These are phyloP conservation scores for Lasioglossum figueresi DNA, from an alignment of 2,888 invertebrate species.

Conservation along the genomic window DNA sequence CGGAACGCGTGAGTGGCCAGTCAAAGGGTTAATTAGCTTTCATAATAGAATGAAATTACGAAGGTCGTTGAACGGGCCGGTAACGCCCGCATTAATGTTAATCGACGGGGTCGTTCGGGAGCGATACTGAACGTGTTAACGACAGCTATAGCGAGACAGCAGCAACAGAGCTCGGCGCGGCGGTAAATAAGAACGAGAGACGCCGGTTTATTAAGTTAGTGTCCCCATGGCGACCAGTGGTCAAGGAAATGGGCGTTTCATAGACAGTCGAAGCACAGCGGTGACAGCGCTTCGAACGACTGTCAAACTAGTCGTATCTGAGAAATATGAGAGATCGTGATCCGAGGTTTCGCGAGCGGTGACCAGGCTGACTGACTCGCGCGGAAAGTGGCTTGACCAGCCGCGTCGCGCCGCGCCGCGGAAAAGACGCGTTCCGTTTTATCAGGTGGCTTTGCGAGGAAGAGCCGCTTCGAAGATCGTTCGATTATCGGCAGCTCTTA, in stretches of 20 bases:
- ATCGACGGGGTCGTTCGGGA: conserved; percentile 16
- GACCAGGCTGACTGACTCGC: conserved; percentile 1
- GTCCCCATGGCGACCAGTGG: conserved; percentile 75
- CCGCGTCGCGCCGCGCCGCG: background rate
- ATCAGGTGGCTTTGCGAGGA: background rate
- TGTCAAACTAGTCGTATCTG: conserved; percentile 27
- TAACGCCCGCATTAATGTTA: conserved; percentile 6
- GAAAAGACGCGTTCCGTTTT: conserved; percentile 9
- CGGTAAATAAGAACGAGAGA: background rate
- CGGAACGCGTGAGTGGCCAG: background rate
- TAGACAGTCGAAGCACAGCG: conserved; percentile 65
- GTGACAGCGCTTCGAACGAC: conserved; percentile 40
- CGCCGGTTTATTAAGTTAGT: conserved; percentile 77
- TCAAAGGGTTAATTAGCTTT: background rate
- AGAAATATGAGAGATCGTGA: background rate
- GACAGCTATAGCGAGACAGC: background rate
- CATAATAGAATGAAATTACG: background rate
- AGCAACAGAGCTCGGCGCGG: background rate
- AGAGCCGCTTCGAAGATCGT: conserved; percentile 9
- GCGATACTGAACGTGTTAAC: conserved; percentile 9
- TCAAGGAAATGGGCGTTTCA: conserved; percentile 66
- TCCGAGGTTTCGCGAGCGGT: background rate
- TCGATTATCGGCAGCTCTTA: conserved; percentile 27
- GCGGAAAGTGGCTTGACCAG: background rate
- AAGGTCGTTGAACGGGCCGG: background rate